Conservation (phyloP, 2,113 vertebrate species). For the Tinamus guttatus region DNA sequence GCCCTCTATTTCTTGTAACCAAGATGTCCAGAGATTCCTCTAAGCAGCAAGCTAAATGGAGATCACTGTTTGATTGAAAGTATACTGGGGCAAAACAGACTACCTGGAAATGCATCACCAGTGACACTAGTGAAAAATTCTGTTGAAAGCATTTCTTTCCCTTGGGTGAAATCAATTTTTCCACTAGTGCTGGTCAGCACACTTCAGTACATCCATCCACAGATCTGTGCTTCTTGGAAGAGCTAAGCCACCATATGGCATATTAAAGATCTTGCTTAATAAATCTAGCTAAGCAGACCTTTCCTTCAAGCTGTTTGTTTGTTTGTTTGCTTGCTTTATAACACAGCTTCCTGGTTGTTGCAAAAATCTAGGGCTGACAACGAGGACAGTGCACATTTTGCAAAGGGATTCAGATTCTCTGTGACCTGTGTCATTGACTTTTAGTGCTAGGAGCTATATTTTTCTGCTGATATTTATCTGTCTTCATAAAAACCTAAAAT, state of each 20-base stretch:
- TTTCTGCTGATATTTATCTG: conserved; percentile 48
- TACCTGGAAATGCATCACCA: conserved; percentile 23
- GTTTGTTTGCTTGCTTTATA: background rate
- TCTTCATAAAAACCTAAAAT: conserved; percentile 52
- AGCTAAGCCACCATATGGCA: conserved; percentile 32
- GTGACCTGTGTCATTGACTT: conserved; percentile 66
- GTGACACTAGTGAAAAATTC: conserved; percentile 32
- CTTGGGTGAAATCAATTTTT: background rate
- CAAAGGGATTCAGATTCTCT: conserved; percentile 47
- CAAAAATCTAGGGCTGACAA: conserved; percentile 38
- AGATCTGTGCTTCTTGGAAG: background rate
- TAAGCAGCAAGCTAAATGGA: conserved; percentile 58
- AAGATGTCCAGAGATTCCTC: conserved; percentile 13
- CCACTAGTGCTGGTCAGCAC: background rate
- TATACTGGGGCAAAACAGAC: conserved; percentile 33
- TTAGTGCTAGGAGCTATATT: conserved; percentile 56
- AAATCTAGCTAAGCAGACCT: conserved; percentile 67
- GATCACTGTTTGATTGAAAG: conserved; percentile 48
- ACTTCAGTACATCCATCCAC: background rate
- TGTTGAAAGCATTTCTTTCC: background rate
- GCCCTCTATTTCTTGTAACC: background rate
- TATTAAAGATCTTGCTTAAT: conserved; percentile 59
- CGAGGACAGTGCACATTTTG: conserved; percentile 28
- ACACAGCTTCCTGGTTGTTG: conserved; percentile 57
- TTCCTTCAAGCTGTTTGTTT: conserved; percentile 30